Percentiles rank a stretch among this genome's conserved stretches.
Evolutionary conservation across 2,888 invertebrate genomes (phyloP).

Genomic region (Venustoraphidia nigricollis): DNA sequence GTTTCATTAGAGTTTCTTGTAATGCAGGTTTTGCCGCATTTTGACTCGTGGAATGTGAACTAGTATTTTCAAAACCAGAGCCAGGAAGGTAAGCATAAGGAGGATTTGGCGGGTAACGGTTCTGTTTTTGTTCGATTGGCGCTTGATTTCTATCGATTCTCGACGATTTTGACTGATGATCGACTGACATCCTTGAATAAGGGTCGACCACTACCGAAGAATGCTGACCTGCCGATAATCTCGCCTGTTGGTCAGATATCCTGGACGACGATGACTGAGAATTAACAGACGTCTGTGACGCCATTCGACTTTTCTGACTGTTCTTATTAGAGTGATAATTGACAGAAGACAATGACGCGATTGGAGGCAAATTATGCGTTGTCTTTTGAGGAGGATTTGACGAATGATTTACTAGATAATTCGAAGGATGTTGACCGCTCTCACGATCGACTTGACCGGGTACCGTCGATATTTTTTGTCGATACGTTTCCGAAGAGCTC

Average conservation of each 20-base stretch:
- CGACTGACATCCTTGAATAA: neutral
- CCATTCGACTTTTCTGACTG: constrained; percentile 16
- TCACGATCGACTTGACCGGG: constrained; percentile 7
- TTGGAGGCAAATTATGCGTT: constrained; percentile 35
- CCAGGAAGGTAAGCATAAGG: neutral
- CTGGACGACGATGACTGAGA: constrained; percentile 5
- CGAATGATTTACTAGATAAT: neutral
- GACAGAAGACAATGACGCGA: constrained; percentile 30
- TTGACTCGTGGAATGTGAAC: neutral
- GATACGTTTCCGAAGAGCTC: neutral
- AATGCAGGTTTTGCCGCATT: neutral
- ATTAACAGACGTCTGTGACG: constrained; percentile 9
- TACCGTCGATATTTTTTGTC: neutral
- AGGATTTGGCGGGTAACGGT: constrained; percentile 8
- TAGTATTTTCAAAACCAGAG: too few relatives aligned
- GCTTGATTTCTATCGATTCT: neutral
- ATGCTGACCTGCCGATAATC: neutral
- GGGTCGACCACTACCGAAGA: neutral
- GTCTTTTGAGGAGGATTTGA: constrained; percentile 19
- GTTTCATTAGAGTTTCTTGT: constrained; percentile 3
- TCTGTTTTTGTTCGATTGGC: constrained; percentile 4
- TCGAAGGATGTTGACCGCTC: constrained; percentile 9
- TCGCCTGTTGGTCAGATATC: constrained; percentile 8
- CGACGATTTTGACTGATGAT: neutral
- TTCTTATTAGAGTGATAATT: constrained; percentile 30